Evolutionary conservation across 1,140 invertebrate species (phyloP).

Genomic region (Bemisia tabaci): DNA sequence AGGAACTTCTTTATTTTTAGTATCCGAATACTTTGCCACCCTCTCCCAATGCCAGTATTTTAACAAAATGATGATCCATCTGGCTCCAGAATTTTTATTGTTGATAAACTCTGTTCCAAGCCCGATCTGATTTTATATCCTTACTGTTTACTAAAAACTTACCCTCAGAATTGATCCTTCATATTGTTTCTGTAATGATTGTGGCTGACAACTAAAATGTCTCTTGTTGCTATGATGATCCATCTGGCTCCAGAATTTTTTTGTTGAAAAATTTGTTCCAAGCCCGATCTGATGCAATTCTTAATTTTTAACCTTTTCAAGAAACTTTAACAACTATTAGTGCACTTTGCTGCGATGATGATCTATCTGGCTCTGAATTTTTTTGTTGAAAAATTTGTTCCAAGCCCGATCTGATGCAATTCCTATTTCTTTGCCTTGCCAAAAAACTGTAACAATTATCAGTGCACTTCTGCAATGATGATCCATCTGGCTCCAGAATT

Average conservation of each 20-base stretch:
- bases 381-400: neutral
- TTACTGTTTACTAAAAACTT: too few species aligned
- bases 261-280: neutral
- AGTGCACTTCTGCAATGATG: too few species aligned
- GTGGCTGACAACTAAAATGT: too few species aligned
- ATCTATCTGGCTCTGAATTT: neutral
- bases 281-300: neutral
- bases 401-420: neutral
- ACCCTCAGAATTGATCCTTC: too few species aligned
- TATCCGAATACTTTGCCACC: too few species aligned
- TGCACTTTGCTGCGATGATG: too few species aligned
- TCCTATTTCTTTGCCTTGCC: too few species aligned
- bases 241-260: neutral
- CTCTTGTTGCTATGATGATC: neutral
- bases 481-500: neutral
- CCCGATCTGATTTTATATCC: neutral
- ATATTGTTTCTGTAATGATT: too few species aligned
- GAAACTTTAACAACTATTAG: too few species aligned
- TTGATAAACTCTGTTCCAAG: neutral
- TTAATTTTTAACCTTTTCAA: too few species aligned
- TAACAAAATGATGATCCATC: neutral
- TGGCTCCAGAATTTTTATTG: slow-evolving; percentile 5
- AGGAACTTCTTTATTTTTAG: neutral
- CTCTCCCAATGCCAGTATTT: too few species aligned
- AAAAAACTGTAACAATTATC: too few species aligned